Evolutionary conservation across 2,797 vertebrate species (phyloP).

Genomic region (Acrocephalus scirpaceus): DNA sequence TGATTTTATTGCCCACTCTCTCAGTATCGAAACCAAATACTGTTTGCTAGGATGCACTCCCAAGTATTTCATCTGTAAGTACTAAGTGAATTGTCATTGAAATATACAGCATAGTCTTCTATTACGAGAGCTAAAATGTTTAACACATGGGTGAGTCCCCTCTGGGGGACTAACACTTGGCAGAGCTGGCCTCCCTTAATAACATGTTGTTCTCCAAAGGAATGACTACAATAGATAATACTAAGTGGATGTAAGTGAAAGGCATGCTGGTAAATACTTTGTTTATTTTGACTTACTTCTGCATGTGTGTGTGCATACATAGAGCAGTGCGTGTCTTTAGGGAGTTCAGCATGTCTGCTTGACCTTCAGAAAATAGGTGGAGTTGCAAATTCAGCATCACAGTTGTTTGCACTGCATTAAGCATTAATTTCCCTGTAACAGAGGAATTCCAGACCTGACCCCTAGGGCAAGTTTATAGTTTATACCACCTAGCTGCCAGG

Average conservation of each 20-base stretch:
- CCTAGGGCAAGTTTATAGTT: not conserved
- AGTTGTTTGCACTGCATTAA: not conserved
- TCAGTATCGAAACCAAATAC: not conserved
- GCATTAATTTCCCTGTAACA: not conserved
- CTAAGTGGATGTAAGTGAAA: slow-evolving; percentile 41
- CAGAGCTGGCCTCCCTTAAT: slow-evolving; percentile 43
- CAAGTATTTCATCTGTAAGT: slow-evolving; percentile 52
- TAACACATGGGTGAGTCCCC: slow-evolving; percentile 68
- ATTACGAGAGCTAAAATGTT: slow-evolving; percentile 41
- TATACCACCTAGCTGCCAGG: not conserved
- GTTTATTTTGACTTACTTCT: not conserved
- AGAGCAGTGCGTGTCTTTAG: not conserved
- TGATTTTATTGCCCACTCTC: slow-evolving; percentile 21
- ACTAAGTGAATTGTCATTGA: slow-evolving; percentile 56
- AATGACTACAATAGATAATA: slow-evolving; percentile 47
- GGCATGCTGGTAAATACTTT: not conserved
- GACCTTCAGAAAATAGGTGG: slow-evolving; percentile 8
- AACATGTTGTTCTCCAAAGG: slow-evolving; percentile 10
- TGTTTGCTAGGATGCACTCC: slow-evolving; percentile 18
- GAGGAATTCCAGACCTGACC: not conserved
- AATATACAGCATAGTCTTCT: slow-evolving; percentile 49
- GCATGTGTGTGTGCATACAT: fast-evolving
- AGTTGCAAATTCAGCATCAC: slow-evolving; percentile 5
- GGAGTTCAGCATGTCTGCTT: not conserved
- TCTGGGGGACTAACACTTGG: slow-evolving; percentile 59